Conservation (phyloP, 2,113 vertebrate species). For the Halichoerus grypus region DNA sequence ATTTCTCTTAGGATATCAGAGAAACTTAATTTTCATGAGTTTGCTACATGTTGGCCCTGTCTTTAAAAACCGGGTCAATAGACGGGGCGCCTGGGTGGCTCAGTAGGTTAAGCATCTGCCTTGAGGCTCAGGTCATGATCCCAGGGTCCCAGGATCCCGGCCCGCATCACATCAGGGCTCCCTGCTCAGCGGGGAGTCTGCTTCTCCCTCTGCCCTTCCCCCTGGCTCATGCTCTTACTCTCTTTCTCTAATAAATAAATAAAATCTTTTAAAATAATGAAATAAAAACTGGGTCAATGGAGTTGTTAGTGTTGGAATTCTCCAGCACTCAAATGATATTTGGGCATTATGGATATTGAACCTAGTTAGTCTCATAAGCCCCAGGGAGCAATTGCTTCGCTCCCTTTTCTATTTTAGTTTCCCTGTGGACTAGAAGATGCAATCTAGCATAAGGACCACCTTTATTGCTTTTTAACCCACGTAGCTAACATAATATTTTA, state of each 20-base stretch:
- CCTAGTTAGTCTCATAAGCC: not conserved
- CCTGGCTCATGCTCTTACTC: too few species aligned
- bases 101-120: too few species aligned
- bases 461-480: constrained; percentile 20
- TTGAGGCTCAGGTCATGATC: too few species aligned
- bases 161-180: too few species aligned
- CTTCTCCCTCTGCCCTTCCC: too few species aligned
- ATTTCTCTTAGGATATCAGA: not conserved
- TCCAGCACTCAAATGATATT: not conserved
- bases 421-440: not conserved
- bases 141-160: too few species aligned
- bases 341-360: not conserved
- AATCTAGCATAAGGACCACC: not conserved
- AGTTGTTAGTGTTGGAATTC: not conserved
- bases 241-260: too few species aligned
- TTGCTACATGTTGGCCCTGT: not conserved
- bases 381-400: not conserved
- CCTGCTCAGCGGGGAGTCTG: too few species aligned
- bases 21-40: not conserved
- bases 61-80: constrained; percentile 32
- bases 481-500: not conserved
- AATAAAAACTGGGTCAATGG: constrained; percentile 22
- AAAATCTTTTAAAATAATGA: not conserved
- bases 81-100: too few species aligned
- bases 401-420: not conserved